Conservation (phyloP, 2,888 invertebrate species). For the Drosophila prolongata region DNA sequence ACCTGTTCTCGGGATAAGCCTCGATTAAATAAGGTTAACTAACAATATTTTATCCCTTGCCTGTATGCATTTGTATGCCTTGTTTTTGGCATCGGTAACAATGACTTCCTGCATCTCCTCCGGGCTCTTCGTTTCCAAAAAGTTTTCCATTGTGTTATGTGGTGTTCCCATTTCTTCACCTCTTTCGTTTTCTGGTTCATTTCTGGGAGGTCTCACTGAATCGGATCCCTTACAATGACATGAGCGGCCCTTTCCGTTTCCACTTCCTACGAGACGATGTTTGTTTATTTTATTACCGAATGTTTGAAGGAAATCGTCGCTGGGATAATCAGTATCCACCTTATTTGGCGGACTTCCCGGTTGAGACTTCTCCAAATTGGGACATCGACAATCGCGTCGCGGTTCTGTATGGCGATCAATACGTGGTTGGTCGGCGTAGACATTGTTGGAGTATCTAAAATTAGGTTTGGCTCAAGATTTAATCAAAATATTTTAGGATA, state of each 20-base stretch:
- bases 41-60: background rate
- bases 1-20: conserved; percentile 1
- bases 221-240: background rate
- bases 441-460: background rate
- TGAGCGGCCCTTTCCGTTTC: background rate
- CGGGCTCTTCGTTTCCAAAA: background rate
- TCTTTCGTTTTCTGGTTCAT: background rate
- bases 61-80: conserved; percentile 13
- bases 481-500: background rate
- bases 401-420: background rate
- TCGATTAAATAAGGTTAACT: background rate
- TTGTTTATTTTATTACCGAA: background rate
- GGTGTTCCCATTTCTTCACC: background rate
- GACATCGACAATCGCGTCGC: background rate
- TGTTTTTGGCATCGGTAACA: conserved; percentile 19
- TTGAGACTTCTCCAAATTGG: background rate
- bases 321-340: background rate
- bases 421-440: no score
- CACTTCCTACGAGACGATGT: background rate
- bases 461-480: no score
- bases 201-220: background rate
- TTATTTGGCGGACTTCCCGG: background rate
- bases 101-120: background rate
- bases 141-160: background rate
- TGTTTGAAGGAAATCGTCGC: background rate